Base-by-base conservation (phyloP, 2,888 invertebrate genomes). In the Mellilla xanthometata region DNA sequence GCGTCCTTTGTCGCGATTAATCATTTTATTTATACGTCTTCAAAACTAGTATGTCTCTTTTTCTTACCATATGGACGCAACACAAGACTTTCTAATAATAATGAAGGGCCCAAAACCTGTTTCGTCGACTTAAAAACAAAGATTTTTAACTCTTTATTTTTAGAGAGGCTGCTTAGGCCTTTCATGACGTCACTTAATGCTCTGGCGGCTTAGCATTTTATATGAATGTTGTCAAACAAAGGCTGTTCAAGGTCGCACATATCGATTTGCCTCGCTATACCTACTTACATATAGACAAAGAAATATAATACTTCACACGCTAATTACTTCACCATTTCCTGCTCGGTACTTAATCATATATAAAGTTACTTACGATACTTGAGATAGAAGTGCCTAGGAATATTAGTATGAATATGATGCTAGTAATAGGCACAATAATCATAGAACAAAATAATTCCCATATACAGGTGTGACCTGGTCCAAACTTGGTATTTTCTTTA, bases 221-320 rank as follows among this genome's bases (percentile, higher is more conserved):
- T 29, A 52, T 50, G 49, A 54, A 49, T 72, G 70, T 76, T 75
- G 58, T 65, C 54, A 73, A 75, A 80, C 72, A 77, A 73, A 72
- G 64, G 60, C 11, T 24, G 35, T 49, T 61, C 72, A 78, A 79
- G 80, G 81, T 72, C 69, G 62, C 13, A 13, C n/a, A 22, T 34
- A 28, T 39, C n/a, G n/a, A 1, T 13, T 24, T 10, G 13, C 24
- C 8, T 30, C 5, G 13, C 30, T 30, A 19, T 22, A 6, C 34
- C 15, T 19, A 19, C 1, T 5, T 44, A 15, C 22, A 11, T 31
- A 15, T 15, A 23, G 2, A 36, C 43, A 51, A 31, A 46, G 24
- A 38, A 40, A 28, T 34, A n/a, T 27, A 41, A 47, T 19, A 30
- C 28, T 6, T 33, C 13, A 35, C 10, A 15, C 15, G 6, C 15